Base-by-base conservation (phyloP, 1,140 invertebrate genomes). In the Cyclina sinensis region DNA sequence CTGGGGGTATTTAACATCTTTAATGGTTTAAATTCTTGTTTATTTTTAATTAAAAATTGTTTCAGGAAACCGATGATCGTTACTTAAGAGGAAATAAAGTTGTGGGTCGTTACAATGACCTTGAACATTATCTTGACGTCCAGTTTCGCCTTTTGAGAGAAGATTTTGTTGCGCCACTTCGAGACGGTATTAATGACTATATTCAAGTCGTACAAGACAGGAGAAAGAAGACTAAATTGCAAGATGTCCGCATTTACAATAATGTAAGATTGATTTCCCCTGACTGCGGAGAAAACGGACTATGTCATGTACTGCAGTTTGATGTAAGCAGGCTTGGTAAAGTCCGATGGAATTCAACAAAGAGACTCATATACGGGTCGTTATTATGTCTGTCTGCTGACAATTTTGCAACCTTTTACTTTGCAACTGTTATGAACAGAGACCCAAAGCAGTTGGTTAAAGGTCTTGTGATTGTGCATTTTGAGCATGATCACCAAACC, bases 131-230 rank as follows among this genome's bases (percentile, higher is more conserved):
- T 92, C 94, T 98, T 5, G 97, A 98, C 91, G 96, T 97, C 0
- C 98, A 98, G 89, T 98, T 97, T 92, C 95, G 97, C 18, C 94
- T 98, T 1, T 93, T 98, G 32, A 94, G 97, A 14, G 97, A 98
- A 95, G 98, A 98, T 90, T 95, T 95, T 76, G 76, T 95, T 54
- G 70, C 89, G 0, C 94, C 95, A 37, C 76, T 96, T n/a, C 81
- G 95, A 89, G 90, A 94, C n/a, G 95, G 95, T 32, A 90, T 96
- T 37, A 73, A 46, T 30, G 51, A 88, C n/a, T 93, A 92, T 59
- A 88, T 88, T 43, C 46, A 54, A 21, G 80, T 59, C 11, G 59
- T 88, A 3, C 12, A 81, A 46, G 82, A 82, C 14, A 79, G 39
- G 18, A 51, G 65, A 43, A 70, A 68, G 30, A 57, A 74, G 30